These are phyloP conservation scores for Mugil cephalus DNA, from an alignment of 2,113 vertebrate genomes.

Conservation along the genomic window DNA sequence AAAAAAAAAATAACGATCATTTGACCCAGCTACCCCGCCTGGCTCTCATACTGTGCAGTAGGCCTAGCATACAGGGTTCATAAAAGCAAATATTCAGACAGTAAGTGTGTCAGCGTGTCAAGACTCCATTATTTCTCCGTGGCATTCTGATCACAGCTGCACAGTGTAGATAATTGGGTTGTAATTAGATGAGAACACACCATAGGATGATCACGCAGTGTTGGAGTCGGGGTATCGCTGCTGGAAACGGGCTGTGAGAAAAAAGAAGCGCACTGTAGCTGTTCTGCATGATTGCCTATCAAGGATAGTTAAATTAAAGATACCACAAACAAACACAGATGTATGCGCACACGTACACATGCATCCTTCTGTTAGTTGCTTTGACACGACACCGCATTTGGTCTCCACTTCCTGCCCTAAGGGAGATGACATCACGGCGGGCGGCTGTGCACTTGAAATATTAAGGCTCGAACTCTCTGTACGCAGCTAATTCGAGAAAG, in stretches of 20 bases:
- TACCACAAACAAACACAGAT: constrained; percentile 29
- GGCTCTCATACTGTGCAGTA: neutral
- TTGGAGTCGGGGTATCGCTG: constrained; percentile 11
- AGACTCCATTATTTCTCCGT: constrained; percentile 23
- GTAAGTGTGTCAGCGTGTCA: constrained; percentile 58
- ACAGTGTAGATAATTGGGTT: constrained; percentile 63
- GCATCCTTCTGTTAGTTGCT: constrained; percentile 34
- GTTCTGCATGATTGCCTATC: constrained; percentile 51
- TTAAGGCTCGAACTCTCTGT: constrained; percentile 52
- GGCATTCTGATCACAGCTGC: constrained; percentile 55
- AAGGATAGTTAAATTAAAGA: constrained; percentile 11
- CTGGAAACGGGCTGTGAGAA: constrained; percentile 39
- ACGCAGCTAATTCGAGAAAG: constrained; percentile 56
- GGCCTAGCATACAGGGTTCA: no score
- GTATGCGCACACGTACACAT: constrained; percentile 7
- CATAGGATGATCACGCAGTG: constrained; percentile 44
- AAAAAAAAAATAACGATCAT: no score
- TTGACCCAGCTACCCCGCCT: constrained; percentile 25
- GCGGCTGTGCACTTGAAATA: constrained; percentile 67
- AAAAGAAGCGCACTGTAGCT: constrained; percentile 13
- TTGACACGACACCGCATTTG: constrained; percentile 63
- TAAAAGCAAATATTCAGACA: constrained; percentile 27
- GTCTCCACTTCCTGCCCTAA: constrained; percentile 49
- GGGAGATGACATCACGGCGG: constrained; percentile 44
- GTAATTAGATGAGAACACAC: constrained; percentile 65